A percentile compares a stretch with the other conserved stretches of the same genome.
phyloP scores from a whole-genome alignment of 2,113 vertebrate genomes.

The Pleuronectes platessa region DNA sequence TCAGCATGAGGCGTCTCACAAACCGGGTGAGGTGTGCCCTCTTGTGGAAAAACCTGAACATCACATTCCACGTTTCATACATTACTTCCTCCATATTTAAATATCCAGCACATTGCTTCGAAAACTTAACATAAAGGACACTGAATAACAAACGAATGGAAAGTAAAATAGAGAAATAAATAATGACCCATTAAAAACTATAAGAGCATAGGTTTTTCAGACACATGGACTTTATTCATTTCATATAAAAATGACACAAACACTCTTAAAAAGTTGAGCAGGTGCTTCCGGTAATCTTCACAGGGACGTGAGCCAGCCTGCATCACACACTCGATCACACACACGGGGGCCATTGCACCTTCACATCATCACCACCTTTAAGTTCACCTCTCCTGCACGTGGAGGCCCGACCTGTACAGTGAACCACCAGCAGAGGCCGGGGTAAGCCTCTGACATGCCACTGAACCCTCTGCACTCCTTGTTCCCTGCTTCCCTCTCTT shows the following conservation, averaged over 20 bases:
- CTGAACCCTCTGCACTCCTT: slow-evolving; percentile 20
- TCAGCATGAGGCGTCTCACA: background rate
- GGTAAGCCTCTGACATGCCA: slow-evolving; percentile 35
- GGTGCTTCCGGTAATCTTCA: slow-evolving; percentile 70
- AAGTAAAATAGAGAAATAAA: background rate
- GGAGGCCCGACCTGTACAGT: slow-evolving; percentile 40
- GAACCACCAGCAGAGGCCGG: slow-evolving; percentile 74
- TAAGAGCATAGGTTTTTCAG: slow-evolving; percentile 44
- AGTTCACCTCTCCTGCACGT: background rate
- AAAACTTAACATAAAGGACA: background rate
- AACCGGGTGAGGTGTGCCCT: slow-evolving; percentile 35
- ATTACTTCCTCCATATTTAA: background rate
- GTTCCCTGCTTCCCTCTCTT: slow-evolving; percentile 29
- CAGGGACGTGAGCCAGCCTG: slow-evolving; percentile 61
- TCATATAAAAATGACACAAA: slow-evolving; percentile 78
- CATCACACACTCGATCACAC: slow-evolving; percentile 17
- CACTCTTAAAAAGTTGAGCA: slow-evolving; percentile 35
- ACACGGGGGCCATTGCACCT: background rate
- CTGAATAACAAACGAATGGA: background rate
- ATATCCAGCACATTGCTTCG: background rate
- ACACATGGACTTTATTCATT: slow-evolving; percentile 83
- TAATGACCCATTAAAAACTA: background rate
- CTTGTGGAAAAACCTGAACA: slow-evolving; percentile 57
- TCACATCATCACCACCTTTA: slow-evolving; percentile 4
- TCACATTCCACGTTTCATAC: slow-evolving; percentile 18